These are phyloP conservation scores for Gila robusta DNA, from an alignment of 2,797 vertebrate species.

Conservation along the genomic window DNA sequence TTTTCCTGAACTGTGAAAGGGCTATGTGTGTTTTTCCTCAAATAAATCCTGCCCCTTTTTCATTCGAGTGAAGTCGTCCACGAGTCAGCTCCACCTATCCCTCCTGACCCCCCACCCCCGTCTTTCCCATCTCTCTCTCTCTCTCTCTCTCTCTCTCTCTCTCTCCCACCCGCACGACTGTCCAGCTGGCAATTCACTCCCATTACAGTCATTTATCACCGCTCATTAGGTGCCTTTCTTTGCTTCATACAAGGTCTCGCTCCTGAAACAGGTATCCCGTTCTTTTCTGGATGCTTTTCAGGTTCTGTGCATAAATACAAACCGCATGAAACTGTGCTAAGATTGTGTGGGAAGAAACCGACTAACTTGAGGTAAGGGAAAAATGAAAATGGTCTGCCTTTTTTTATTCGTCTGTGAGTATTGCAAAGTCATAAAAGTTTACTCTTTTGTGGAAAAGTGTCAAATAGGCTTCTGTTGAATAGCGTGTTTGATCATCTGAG, in stretches of 20 bases:
- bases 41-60: constrained; percentile 72
- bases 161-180: constrained; percentile 54
- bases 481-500: neutral
- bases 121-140: neutral
- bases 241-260: constrained; percentile 5
- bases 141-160: constrained; percentile 18
- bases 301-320: constrained; percentile 15
- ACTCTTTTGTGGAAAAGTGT: neutral
- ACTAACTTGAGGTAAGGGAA: constrained; percentile 32
- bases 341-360: neutral
- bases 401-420: neutral
- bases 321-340: neutral
- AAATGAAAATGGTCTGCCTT: neutral
- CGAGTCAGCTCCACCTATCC: constrained; percentile 64
- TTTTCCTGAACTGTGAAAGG: constrained; percentile 75
- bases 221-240: constrained; percentile 34
- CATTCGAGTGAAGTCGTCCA: constrained; percentile 59
- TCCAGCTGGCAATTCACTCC: constrained; percentile 76
- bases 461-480: neutral
- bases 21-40: constrained; percentile 73
- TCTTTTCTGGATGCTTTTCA: constrained; percentile 38
- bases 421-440: neutral
- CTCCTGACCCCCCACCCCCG: constrained; percentile 48
- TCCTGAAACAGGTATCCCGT: constrained; percentile 47
- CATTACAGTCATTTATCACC: constrained; percentile 61